Evolutionary conservation across 2,888 invertebrate genomes (phyloP), one percentile per base, ranked within the genome.

Genomic region (Cyclophora punctaria): DNA sequence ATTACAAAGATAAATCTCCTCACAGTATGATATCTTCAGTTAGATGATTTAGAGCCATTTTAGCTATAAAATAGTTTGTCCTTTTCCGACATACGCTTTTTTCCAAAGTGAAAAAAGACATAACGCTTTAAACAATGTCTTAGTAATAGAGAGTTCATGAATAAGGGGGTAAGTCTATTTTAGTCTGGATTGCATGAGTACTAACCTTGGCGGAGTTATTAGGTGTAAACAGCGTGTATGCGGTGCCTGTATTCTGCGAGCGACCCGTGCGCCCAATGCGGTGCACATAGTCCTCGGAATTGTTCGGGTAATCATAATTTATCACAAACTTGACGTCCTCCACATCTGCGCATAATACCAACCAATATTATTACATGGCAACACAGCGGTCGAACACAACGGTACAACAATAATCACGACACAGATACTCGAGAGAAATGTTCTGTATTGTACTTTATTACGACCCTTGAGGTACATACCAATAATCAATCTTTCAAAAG

Each of bases 271-370:
- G 94, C 37, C 98, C 98, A 77, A 98, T 99, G 59, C 98, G 94
- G 71, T 97, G 97, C 58, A 98, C 97, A 87, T 98, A 98, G 87
- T 98, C 98, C 89, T 98, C 98, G 3, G 97, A 97, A 82, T 96
- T 96, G 78, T 96, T 96, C 51, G 98, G 98, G 86, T 98, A 98
- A 89, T 98, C 98, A 91, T 95, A 98, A 92, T 98, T 99, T 90
- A 99, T 97, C 72, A 99, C 98, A 91, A 96, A 98, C 91, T 98
- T 98, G 80, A 98, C 98, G 90, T 99, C 98, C 82, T 98, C 97
- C 83, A 98, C 98, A 92, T 99, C 98, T 98, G 91, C 63, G 64
- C 61, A 59, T 55, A 61, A 66, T 49, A 61, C 52, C 52, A 34
- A 50, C 43, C 47, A 44, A 34, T 51, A 48, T 58, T 49, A 57